These are phyloP conservation scores for Dinoponera quadriceps DNA, from an alignment of 1,140 invertebrate genomes.

Conservation along the genomic window DNA sequence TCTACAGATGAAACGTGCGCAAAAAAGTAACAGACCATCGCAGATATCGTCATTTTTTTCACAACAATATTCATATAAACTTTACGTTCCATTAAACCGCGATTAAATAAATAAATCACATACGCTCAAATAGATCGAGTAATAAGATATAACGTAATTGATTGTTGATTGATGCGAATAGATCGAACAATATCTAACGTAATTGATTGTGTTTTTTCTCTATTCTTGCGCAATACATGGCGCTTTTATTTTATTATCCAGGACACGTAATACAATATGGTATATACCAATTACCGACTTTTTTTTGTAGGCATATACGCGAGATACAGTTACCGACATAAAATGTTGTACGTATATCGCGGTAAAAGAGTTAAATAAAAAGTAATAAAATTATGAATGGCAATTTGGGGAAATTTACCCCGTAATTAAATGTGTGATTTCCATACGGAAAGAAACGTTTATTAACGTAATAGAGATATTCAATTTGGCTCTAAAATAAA, in stretches of 20 bases:
- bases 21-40: conserved; percentile 4
- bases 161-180: background rate
- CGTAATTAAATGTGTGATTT: too few species aligned
- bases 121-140: background rate
- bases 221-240: too few species aligned
- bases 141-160: background rate
- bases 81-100: background rate
- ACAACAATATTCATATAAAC: background rate
- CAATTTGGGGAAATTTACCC: too few species aligned
- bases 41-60: background rate
- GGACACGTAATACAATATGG: background rate
- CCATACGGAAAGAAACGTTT: background rate
- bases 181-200: background rate
- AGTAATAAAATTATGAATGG: too few species aligned
- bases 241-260: background rate
- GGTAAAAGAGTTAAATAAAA: too few species aligned
- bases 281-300: background rate
- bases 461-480: background rate
- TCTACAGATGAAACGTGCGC: background rate
- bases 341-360: background rate
- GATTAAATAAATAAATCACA: background rate
- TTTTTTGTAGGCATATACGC: background rate
- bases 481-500: background rate
- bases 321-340: background rate
- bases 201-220: too few species aligned